phyloP scores from a whole-genome alignment of 2,888 invertebrate genomes.

The Protodeltote pygarga region DNA sequence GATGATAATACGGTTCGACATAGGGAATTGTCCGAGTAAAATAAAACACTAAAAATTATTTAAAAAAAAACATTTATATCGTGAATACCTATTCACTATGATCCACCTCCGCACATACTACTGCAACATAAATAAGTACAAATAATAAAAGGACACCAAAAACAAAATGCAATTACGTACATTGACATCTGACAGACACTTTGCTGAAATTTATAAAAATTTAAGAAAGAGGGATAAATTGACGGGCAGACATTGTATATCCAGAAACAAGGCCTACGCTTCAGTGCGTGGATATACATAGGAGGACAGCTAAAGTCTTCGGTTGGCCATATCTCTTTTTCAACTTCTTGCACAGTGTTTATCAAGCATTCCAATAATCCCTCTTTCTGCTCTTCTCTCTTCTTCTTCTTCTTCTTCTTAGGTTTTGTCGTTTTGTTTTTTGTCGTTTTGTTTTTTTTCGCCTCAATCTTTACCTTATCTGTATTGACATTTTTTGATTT shows the following conservation, averaged over 20 bases:
- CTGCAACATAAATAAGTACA: constrained; percentile 51
- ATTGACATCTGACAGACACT: constrained; percentile 33
- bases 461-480: not conserved
- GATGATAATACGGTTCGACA: no score
- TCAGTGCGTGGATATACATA: constrained; percentile 16
- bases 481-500: no score
- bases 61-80: no score
- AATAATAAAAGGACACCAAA: constrained; percentile 62
- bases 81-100: constrained; percentile 9
- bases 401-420: not conserved
- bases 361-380: not conserved
- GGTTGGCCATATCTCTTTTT: constrained; percentile 21
- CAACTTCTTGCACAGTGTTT: not conserved
- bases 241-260: constrained; percentile 41
- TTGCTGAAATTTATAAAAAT: constrained; percentile 34
- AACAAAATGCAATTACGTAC: constrained; percentile 49
- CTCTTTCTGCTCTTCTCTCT: not conserved
- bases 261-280: constrained; percentile 14
- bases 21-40: no score
- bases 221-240: constrained; percentile 51
- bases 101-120: not conserved
- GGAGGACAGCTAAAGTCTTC: constrained; percentile 7
- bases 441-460: not conserved
- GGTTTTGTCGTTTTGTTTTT: not conserved
- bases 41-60: no score